These are phyloP conservation scores for Drosophila funebris DNA, from an alignment of 1,140 invertebrate genomes.

Conservation along the genomic window DNA sequence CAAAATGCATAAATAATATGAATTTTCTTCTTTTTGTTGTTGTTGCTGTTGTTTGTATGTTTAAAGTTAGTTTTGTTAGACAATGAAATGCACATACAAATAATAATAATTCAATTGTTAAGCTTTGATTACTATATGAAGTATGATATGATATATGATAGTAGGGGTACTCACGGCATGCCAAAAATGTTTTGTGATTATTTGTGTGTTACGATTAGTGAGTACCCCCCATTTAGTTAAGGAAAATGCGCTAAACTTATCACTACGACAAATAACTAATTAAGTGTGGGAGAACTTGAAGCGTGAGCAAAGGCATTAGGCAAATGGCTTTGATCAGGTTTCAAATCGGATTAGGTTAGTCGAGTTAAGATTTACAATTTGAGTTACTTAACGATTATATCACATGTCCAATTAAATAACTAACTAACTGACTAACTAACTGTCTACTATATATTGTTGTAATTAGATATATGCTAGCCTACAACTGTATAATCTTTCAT, in stretches of 20 bases:
- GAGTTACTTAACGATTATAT: slow-evolving; percentile 73
- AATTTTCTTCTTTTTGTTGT: background rate
- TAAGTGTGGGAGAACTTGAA: no score
- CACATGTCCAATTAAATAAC: slow-evolving; percentile 52
- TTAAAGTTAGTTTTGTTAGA: slow-evolving; percentile 51
- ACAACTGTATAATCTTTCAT: slow-evolving; percentile 33
- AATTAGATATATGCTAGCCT: slow-evolving; percentile 52
- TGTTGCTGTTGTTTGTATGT: background rate
- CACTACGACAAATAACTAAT: slow-evolving; percentile 11
- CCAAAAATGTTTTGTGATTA: slow-evolving; percentile 8
- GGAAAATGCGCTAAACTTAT: slow-evolving; percentile 47
- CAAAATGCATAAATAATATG: slow-evolving; percentile 50
- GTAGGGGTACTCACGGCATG: slow-evolving; percentile 11
- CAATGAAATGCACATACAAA: slow-evolving; percentile 43
- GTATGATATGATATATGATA: no score
- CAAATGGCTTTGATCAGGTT: no score
- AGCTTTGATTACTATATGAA: no score
- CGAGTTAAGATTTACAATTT: slow-evolving; percentile 61
- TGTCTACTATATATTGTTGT: slow-evolving; percentile 10
- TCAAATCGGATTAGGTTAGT: no score
- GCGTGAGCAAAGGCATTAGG: no score
- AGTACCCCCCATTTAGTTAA: slow-evolving; percentile 2
- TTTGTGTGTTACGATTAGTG: no score
- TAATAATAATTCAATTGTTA: slow-evolving; percentile 30
- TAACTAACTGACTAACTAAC: slow-evolving; percentile 13